Conservation (phyloP, 2,113 vertebrate species). For the Myxocyprinus asiaticus region DNA sequence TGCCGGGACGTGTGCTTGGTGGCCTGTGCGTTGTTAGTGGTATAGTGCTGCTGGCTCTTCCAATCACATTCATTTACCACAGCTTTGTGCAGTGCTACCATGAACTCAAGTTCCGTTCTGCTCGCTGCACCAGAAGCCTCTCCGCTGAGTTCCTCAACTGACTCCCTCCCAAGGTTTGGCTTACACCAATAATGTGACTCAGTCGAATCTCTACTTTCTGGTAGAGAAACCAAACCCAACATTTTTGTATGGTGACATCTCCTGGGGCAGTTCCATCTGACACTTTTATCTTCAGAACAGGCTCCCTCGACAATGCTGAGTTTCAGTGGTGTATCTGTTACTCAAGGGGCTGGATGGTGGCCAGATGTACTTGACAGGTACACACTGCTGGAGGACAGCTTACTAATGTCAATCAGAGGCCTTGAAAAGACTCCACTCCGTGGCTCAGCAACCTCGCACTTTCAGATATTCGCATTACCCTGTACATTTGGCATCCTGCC, state of each 20-base stretch:
- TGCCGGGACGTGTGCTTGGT: slow-evolving; percentile 91
- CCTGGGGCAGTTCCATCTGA: background rate
- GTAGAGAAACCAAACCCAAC: background rate
- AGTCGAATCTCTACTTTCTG: slow-evolving; percentile 34
- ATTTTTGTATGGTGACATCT: background rate
- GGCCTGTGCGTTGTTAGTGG: slow-evolving; percentile 94
- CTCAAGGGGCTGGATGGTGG: slow-evolving; percentile 27
- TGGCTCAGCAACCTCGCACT: slow-evolving; percentile 18
- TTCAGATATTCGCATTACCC: slow-evolving; percentile 5
- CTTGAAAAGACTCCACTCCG: slow-evolving; percentile 22
- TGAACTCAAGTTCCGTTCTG: slow-evolving; percentile 89
- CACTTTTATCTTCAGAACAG: background rate
- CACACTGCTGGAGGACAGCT: slow-evolving; percentile 35
- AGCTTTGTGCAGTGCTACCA: slow-evolving; percentile 97
- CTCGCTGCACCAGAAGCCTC: slow-evolving; percentile 82
- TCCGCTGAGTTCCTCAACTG: slow-evolving; percentile 86
- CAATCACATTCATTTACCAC: slow-evolving; percentile 98
- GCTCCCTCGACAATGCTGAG: background rate
- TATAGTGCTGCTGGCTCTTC: slow-evolving; percentile 90
- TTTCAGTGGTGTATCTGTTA: slow-evolving; percentile 22
- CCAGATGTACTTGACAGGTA: slow-evolving; percentile 43
- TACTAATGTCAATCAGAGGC: slow-evolving; percentile 30
- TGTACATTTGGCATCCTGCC: slow-evolving; percentile 29
- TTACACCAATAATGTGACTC: background rate
- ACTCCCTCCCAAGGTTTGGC: slow-evolving; percentile 25